Evolutionary conservation across 2,113 vertebrate species (phyloP).

Genomic region (Psammodynastes pulverulentus): DNA sequence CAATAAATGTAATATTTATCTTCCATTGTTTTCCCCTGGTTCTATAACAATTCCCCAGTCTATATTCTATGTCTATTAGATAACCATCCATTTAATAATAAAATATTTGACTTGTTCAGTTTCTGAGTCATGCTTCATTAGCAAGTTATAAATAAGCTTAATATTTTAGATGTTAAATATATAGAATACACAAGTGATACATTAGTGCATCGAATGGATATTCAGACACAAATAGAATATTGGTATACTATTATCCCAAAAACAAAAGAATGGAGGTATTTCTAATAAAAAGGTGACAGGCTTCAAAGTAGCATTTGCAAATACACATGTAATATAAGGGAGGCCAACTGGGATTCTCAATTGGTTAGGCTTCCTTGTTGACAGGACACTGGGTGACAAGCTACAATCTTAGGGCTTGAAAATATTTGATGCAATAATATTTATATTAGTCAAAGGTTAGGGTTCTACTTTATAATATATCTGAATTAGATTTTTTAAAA

Average conservation of each 20-base stretch:
- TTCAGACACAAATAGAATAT: neutral
- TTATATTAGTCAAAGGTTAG: neutral
- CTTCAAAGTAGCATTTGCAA: neutral
- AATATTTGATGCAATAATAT: neutral
- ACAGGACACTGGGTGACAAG: neutral
- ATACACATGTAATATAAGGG: neutral
- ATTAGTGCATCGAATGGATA: neutral
- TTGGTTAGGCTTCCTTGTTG: neutral
- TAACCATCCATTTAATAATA: neutral
- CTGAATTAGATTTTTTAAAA: neutral
- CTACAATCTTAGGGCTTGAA: neutral
- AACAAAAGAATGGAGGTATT: neutral
- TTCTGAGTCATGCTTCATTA: neutral
- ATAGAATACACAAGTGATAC: neutral
- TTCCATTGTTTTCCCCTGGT: neutral
- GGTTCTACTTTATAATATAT: neutral
- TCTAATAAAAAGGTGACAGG: neutral
- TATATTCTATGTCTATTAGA: neutral
- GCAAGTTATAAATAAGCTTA: neutral
- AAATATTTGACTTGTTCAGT: neutral
- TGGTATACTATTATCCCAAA: neutral
- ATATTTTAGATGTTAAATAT: neutral
- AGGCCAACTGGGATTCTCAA: neutral
- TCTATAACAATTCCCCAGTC: neutral
- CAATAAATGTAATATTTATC: neutral